Evolutionary conservation across 2,797 vertebrate species (phyloP), one percentile per base, ranked within the genome.

Genomic region (Coranthus polyacanthus): DNA sequence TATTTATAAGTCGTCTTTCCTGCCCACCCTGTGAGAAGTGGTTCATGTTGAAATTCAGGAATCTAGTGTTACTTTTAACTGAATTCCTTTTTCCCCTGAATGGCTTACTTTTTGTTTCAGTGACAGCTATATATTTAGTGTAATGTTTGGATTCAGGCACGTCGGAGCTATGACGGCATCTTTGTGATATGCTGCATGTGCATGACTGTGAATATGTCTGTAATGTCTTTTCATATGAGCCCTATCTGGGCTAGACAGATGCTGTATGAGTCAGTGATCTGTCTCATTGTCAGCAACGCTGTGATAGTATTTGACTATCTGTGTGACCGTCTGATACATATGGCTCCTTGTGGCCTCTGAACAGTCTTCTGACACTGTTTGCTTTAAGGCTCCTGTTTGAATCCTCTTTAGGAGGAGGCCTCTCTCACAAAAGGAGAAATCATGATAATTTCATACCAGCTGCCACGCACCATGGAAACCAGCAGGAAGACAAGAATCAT

Each of bases 1-100:
- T 93, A 90, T 92, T 91, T 91, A 87, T 90, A 91, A 72, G 72
- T 54, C 41, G 8, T 75, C 68, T 82, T 54, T 53, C 2, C 56
- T 59, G 68, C 61, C 77, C 81, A 72, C 79, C 52, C 62, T 52
- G 59, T 65, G 70, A 78, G 60, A 79, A 78, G 56, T 16, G 47
- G 12, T 37, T 61, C 38, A 72, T 54, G 70, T 20, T 68, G 46
- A 81, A 58, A 47, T 46, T 61, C 36, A 68, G 79, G 70, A 82
- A 84, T 82, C 32, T 12, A 1, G 49, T 53, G 26, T 78, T 71
- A 7, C 62, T 65, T 58, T 47, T 39, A 29, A 69, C 46, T 56
- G 47, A 56, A 53, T 26, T 42, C 15, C 26, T 63, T 37, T 50
- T 7, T 44, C 20, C 41, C n/a, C 6, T 54, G 47, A 79, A 63